Evolutionary conservation across 2,888 invertebrate species (phyloP), one percentile per base, ranked within the genome.

Genomic region (Pachliopta kotzebuea): DNA sequence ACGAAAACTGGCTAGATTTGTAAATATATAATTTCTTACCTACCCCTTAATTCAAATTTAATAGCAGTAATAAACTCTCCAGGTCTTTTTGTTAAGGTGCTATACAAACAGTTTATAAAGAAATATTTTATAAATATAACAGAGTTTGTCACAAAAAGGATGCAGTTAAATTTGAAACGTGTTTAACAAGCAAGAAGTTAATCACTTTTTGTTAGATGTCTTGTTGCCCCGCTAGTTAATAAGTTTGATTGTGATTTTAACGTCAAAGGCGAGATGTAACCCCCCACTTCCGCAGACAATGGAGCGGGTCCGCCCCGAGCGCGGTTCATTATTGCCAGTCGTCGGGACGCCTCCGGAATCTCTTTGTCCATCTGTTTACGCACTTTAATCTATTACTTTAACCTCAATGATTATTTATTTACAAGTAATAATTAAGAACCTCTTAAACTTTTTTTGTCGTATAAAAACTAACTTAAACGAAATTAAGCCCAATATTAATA

Each of bases 1-100:
- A 21, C 31, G 52, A 56, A 45, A 52, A 42, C 17, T 50, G 37
- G 3, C 9, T n/a, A 26, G 26, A 60, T n/a, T 18, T 67, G 55
- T 65, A 68, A 70, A 66, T 56, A 53, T 59, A 59, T 56, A 68
- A 69, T 67, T n/a, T 59, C n/a, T 42, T 53, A 53, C 26, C 72
- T 72, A 74, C 77, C 74, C 3, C 53, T 71, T 70, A 72, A 71
- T 14, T 70, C 71, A 66, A 76, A 80, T 72, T 80, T 80, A 79
- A 81, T 78, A 74, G 74, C 77, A 72, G 69, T 69, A 76, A 76
- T 77, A 77, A 80, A 78, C 76, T 76, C 78, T 76, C 81, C 84
- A 85, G 84, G 88, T 86, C 86, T 87, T 86, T 83, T 78, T 76
- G 83, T 81, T 84, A 79, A 78, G 72, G 83, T 81, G 78, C 77